A percentile compares a stretch with the other conserved stretches of the same genome.
phyloP scores from a whole-genome alignment of 2,113 vertebrate genomes.

The Eolophus roseicapilla region DNA sequence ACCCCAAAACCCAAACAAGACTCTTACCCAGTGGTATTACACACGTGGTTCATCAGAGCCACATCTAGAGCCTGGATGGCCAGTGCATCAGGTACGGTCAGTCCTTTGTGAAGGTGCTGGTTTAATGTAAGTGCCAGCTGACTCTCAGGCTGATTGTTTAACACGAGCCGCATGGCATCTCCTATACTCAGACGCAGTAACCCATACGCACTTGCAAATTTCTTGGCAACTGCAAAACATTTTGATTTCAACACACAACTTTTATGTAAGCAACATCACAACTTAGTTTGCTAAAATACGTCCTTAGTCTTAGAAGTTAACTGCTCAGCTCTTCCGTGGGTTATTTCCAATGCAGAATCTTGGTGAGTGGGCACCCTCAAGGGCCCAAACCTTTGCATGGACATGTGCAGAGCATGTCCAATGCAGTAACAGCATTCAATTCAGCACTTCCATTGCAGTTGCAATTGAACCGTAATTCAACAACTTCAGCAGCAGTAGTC shows the following conservation, averaged over 20 bases:
- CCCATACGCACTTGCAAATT: constrained; percentile 80
- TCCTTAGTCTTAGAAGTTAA: background rate
- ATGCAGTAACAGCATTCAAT: background rate
- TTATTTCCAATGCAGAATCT: background rate
- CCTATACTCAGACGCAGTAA: constrained; percentile 83
- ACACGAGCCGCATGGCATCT: constrained; percentile 75
- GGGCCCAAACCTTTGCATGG: background rate
- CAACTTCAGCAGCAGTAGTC: background rate
- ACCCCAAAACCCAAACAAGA: background rate
- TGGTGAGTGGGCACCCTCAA: background rate
- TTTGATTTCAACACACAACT: background rate
- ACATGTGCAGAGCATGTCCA: background rate
- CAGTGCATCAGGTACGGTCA: constrained; percentile 84
- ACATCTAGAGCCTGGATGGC: constrained; percentile 85
- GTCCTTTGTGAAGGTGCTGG: constrained; percentile 80
- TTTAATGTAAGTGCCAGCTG: constrained; percentile 78
- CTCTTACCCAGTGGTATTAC: constrained; percentile 75
- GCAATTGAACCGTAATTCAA: background rate
- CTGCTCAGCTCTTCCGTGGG: background rate
- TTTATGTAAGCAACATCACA: background rate
- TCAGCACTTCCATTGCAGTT: background rate
- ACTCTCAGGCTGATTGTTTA: constrained; percentile 74
- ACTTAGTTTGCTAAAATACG: background rate
- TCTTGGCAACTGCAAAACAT: constrained; percentile 85
- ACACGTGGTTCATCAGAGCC: constrained; percentile 78